Conservation (phyloP, 2,113 vertebrate species). For the Tricholaema leucomelas region DNA sequence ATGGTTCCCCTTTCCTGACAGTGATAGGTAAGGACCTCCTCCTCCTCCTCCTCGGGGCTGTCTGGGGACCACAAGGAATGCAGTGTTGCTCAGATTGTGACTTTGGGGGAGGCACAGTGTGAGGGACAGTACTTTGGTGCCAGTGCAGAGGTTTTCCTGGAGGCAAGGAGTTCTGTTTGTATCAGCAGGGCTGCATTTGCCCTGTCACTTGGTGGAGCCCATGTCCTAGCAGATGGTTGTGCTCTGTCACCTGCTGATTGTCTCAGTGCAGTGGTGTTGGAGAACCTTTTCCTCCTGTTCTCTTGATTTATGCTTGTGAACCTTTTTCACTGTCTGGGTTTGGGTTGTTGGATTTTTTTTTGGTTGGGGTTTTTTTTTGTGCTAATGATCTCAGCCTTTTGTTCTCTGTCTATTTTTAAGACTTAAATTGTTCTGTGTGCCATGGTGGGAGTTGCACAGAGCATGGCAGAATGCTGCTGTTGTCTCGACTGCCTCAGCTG, state of each 20-base stretch:
- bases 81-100: not conserved
- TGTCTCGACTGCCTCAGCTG: not conserved
- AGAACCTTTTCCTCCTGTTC: not conserved
- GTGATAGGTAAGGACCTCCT: not conserved
- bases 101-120: not conserved
- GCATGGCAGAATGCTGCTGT: not conserved
- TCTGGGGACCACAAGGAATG: not conserved
- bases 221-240: not conserved
- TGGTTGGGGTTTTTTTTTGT: not conserved
- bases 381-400: slow-evolving; percentile 23
- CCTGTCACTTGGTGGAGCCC: not conserved
- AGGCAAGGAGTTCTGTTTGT: not conserved
- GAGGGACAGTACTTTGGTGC: not conserved
- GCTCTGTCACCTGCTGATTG: not conserved
- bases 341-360: too few relatives aligned
- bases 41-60: not conserved
- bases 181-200: not conserved
- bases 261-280: not conserved
- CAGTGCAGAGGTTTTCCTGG: not conserved
- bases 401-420: slow-evolving; percentile 39
- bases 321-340: not conserved
- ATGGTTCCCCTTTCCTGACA: not conserved
- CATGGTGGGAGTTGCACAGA: not conserved
- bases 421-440: not conserved
- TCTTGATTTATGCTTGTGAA: not conserved